Base-by-base conservation (phyloP, 2,113 vertebrate genomes). In the Micronisus gabar region DNA sequence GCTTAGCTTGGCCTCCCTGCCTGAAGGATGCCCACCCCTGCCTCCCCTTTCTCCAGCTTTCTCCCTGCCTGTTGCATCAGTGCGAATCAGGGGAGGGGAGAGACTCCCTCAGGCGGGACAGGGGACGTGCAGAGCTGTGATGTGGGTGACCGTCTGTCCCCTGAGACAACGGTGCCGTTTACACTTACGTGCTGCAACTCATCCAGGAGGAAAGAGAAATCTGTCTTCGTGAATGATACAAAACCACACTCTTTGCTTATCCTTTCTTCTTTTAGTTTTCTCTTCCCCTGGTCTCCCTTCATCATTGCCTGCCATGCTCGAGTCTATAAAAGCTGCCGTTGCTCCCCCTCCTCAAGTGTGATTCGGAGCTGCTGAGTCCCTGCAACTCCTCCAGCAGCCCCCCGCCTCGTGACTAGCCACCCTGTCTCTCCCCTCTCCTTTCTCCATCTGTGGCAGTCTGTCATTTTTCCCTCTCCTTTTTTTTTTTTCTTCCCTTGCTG, bases 401-500 rank as follows among this genome's bases (percentile, higher is more conserved):
- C 73, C 70, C 63, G 80, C 73, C 59, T 83, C 68, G 59, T 65
- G 43, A 86, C 70, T 95, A 84, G 95, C 62, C 29, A 61, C 86
- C 56, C 88, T 91, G 86, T 90, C 95, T 80, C 70, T 88, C 88
- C 81, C 87, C 73, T 92, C 40, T 81, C 55, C 73, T 73, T 58
- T 90, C 66, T 86, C 90, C 84, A 50, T 95, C 72, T 95, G 86
- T 91, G 61, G 5, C 73, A 72, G 86, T 81, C 95, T 97, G 72
- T 96, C 52, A 70, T 88, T 95, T 90, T 59, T 0, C n/a, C 36
- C 22, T 58, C 26, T 58, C 18, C 18, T 41, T 13, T 52, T 48
- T 43, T 52, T 56, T 56, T 30, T 40, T 15, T 3, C 13, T 61
- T 73, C 66, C 23, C 50, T 93, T 13, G 43, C 89, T 91, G 74